Evolutionary conservation across 2,888 invertebrate species (phyloP).

Genomic region (Aphidius colemani): DNA sequence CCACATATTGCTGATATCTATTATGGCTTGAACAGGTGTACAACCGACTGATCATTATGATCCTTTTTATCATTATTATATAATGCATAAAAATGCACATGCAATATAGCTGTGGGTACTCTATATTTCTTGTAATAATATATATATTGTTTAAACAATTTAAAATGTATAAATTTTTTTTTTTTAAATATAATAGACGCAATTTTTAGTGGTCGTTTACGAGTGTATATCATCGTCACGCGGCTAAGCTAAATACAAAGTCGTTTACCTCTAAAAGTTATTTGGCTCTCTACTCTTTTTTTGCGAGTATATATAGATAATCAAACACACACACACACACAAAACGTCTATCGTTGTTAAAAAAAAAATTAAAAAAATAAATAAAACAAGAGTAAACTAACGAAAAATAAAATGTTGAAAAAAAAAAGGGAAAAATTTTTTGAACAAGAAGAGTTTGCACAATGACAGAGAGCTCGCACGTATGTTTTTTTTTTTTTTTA

Average conservation of each 20-base stretch:
- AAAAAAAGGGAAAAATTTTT: slow-evolving; percentile 15
- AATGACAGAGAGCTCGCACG: slow-evolving; percentile 7
- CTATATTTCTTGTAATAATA: too few relatives aligned
- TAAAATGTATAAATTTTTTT: too few relatives aligned
- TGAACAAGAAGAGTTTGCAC: not conserved
- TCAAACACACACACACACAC: slow-evolving; percentile 21
- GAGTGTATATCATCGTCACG: slow-evolving; percentile 32
- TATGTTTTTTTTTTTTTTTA: slow-evolving; percentile 16
- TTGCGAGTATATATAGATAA: slow-evolving; percentile 21
- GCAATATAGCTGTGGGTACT: too few relatives aligned
- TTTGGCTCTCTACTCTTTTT: slow-evolving; percentile 40
- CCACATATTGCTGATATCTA: too few relatives aligned
- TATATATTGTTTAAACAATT: too few relatives aligned
- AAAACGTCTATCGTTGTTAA: slow-evolving; percentile 11
- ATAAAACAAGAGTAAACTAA: slow-evolving; percentile 12
- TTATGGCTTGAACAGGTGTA: too few relatives aligned
- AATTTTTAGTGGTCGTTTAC: too few relatives aligned
- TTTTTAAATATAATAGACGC: too few relatives aligned
- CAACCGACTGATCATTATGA: too few relatives aligned
- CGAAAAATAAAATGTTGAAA: slow-evolving; percentile 16
- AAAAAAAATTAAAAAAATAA: slow-evolving; percentile 7
- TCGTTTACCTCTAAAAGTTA: slow-evolving; percentile 53
- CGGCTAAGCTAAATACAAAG: slow-evolving; percentile 43
- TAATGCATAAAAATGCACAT: too few relatives aligned
- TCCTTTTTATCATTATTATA: too few relatives aligned